A percentile compares a stretch with the other conserved stretches of the same genome.
Conservation (phyloP, 2,797 vertebrate genomes). For the Hoplostethus atlanticus region DNA sequence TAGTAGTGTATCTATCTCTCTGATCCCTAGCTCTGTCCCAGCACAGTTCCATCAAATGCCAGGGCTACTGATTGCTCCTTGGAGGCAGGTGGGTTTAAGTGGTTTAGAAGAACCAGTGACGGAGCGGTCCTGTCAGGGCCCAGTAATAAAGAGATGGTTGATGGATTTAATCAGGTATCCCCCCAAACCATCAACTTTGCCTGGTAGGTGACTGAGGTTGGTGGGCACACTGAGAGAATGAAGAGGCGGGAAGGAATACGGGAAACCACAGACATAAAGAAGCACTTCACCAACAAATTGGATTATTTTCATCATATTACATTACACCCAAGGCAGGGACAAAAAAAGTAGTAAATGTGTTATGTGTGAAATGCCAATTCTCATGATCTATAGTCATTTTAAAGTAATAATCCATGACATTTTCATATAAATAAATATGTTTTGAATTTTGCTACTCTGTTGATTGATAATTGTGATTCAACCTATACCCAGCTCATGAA, state of each 20-base stretch:
- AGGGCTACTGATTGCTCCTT: constrained; percentile 43
- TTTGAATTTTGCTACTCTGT: too few relatives aligned
- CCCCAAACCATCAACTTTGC: constrained; percentile 10
- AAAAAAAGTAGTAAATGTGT: constrained; percentile 27
- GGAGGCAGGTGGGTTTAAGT: constrained; percentile 36
- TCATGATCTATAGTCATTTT: constrained; percentile 34
- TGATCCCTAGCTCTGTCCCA: constrained; percentile 15
- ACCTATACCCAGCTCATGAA: too few relatives aligned
- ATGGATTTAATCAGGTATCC: constrained; percentile 24
- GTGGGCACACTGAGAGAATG: background rate
- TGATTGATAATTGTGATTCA: too few relatives aligned
- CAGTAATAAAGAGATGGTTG: constrained; percentile 31
- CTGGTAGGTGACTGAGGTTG: background rate
- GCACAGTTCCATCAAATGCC: constrained; percentile 24
- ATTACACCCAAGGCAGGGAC: background rate
- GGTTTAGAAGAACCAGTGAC: constrained; percentile 52
- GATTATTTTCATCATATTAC: background rate
- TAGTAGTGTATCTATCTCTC: constrained; percentile 9
- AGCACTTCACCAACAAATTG: too few relatives aligned
- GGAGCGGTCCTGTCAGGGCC: constrained; percentile 36
- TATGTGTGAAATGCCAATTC: constrained; percentile 41
- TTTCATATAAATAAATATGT: too few relatives aligned
- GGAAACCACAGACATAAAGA: too few relatives aligned
- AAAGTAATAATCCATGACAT: background rate
- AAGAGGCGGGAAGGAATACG: background rate